phyloP scores from a whole-genome alignment of 2,888 invertebrate genomes.

The Penaeus monodon region DNA sequence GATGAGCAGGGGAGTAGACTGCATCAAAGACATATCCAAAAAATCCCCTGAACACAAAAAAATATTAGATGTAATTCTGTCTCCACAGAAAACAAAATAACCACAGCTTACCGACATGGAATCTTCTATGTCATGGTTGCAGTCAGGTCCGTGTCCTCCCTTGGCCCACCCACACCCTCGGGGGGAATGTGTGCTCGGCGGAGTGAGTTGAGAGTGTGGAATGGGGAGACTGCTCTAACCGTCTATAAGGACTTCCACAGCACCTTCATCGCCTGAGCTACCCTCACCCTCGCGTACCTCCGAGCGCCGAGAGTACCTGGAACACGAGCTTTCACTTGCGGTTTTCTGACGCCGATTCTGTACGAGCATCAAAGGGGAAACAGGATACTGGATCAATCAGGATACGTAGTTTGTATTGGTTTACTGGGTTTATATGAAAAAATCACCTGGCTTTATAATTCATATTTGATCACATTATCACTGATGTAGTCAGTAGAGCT shows the following conservation, averaged over 20 bases:
- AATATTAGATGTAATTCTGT: neutral
- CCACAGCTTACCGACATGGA: conserved; percentile 41
- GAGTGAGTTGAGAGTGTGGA: conserved; percentile 5
- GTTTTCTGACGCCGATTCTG: conserved; percentile 54
- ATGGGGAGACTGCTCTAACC: conserved; percentile 17
- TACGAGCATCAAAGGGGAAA: neutral
- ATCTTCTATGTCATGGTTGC: conserved; percentile 40
- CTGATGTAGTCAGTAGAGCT: too few species aligned
- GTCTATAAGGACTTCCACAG: neutral
- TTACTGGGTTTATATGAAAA: too few species aligned
- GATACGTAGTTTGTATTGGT: neutral
- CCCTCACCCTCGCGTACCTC: conserved; percentile 40
- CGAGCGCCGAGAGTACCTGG: conserved; percentile 29
- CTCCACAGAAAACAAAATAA: neutral
- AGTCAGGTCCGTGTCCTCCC: conserved; percentile 32
- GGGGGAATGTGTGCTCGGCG: conserved; percentile 46
- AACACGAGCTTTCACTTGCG: conserved; percentile 45
- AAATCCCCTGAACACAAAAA: neutral
- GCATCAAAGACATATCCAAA: neutral
- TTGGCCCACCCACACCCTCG: conserved; percentile 53
- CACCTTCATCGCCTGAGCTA: conserved; percentile 40
- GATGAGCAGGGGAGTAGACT: too few species aligned
- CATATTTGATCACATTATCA: too few species aligned
- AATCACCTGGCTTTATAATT: too few species aligned
- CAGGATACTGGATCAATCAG: neutral